Evolutionary conservation across 2,113 vertebrate species (phyloP).

Genomic region (Proterorhinus semilunaris): DNA sequence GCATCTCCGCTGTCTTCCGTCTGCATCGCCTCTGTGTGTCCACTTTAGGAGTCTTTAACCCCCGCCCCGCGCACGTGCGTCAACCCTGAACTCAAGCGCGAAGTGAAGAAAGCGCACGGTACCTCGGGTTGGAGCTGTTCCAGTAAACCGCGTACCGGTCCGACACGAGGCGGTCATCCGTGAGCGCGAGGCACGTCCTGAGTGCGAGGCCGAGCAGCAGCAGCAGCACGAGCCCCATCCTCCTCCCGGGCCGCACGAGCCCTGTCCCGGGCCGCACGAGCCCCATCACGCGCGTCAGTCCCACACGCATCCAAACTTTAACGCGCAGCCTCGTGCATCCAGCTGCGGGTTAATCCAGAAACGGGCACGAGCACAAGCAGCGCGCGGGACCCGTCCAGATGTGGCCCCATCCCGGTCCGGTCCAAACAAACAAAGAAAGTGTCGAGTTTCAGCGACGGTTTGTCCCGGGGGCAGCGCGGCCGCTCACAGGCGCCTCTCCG

Average conservation of each 20-base stretch:
- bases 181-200: constrained; percentile 78
- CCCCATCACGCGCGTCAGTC: constrained; percentile 4
- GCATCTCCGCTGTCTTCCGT: too few species aligned
- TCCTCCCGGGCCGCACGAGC: constrained; percentile 40
- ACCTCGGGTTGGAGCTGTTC: constrained; percentile 94
- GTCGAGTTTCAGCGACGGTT: neutral
- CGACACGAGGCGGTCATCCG: constrained; percentile 84
- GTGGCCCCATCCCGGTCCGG: neutral
- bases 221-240: constrained; percentile 64
- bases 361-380: neutral
- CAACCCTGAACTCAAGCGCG: too few species aligned
- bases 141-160: constrained; percentile 91
- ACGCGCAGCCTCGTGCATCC: constrained; percentile 5
- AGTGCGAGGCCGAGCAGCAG: constrained; percentile 77
- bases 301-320: constrained; percentile 1
- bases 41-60: too few species aligned
- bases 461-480: neutral
- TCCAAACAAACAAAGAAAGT: neutral
- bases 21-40: too few species aligned
- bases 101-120: constrained; percentile 41
- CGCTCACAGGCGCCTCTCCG: constrained; percentile 7
- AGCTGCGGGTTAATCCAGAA: neutral
- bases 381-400: neutral
- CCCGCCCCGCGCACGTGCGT: too few species aligned
- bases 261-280: neutral